Base-by-base conservation (phyloP, 2,113 vertebrate genomes). In the Gallinago jamesoni region DNA sequence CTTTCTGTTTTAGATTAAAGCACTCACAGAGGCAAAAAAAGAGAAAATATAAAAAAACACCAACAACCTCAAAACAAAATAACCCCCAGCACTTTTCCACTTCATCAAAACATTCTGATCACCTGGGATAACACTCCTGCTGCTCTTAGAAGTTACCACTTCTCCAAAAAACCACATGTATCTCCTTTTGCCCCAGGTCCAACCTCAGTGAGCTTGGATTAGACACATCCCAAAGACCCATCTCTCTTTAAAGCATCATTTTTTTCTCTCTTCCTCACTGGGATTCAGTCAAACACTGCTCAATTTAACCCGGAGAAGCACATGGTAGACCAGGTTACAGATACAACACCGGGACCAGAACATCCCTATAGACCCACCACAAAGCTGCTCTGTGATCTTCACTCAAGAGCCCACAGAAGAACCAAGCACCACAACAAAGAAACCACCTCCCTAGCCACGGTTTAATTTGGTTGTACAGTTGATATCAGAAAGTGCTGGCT, bases 391-490 rank as follows among this genome's bases (percentile, higher is more conserved):
- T 6, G 2, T 0, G 7, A 59, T 4, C 6, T 57, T 43, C 0
- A 2, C 9, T 33, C 20, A 11, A 24, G 9, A 33, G 2, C 24
- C 31, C 31, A 4, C 14, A 14, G 6, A 4, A 70, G 20, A 66
- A 21, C 6, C 1, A 5, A 89, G 13, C 14, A 12, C 4, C 41
- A 9, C 27, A 31, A 39, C 35, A n/a, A 43, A 37, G 10, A 9
- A 70, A 0, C 9, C 23, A 13, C 41, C 33, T 28, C 76, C 52
- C 2, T 2, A 0, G 3, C 17, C 14, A 1, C 0, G 0, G 7
- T 45, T 78, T 21, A 50, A 10, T 7, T 12, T 3, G 24, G 3
- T 64, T 21, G 13, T 6, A 24, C 24, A 41, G 15, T 0, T 0
- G 8, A 3, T 1, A 9, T 5, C 20, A 47, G 28, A 43, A 75